Conservation (phyloP, 1,140 invertebrate species). For the Drosophila watanabei region DNA sequence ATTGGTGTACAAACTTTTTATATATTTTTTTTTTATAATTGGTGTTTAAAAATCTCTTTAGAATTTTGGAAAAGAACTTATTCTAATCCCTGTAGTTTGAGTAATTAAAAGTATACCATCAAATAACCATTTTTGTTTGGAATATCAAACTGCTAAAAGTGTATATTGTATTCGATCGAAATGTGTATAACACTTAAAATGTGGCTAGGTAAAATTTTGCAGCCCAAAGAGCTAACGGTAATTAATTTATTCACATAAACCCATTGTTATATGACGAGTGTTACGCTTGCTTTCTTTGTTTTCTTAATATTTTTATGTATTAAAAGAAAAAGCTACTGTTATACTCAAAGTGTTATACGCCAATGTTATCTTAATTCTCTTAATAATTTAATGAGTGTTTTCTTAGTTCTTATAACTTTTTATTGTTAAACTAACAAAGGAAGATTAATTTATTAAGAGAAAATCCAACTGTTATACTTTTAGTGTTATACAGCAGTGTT, state of each 20-base stretch:
- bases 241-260: not conserved
- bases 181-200: not conserved
- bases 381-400: not conserved
- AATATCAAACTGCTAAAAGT: no score
- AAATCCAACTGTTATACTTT: no score
- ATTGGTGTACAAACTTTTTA: not conserved
- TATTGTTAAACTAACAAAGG: no score
- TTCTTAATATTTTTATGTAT: no score
- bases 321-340: no score
- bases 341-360: not conserved
- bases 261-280: no score
- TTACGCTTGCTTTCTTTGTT: no score
- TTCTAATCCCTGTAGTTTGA: conserved; percentile 27
- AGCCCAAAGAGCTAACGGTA: no score
- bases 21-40: no score
- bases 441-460: no score
- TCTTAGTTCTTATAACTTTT: not conserved
- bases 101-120: not conserved
- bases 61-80: not conserved
- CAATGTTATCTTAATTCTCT: no score
- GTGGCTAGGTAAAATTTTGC: not conserved
- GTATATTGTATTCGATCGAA: not conserved
- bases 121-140: not conserved
- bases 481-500: no score
- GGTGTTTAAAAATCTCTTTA: not conserved